Conservation (phyloP, 2,113 vertebrate genomes). For the Cercopithecus mona region DNA sequence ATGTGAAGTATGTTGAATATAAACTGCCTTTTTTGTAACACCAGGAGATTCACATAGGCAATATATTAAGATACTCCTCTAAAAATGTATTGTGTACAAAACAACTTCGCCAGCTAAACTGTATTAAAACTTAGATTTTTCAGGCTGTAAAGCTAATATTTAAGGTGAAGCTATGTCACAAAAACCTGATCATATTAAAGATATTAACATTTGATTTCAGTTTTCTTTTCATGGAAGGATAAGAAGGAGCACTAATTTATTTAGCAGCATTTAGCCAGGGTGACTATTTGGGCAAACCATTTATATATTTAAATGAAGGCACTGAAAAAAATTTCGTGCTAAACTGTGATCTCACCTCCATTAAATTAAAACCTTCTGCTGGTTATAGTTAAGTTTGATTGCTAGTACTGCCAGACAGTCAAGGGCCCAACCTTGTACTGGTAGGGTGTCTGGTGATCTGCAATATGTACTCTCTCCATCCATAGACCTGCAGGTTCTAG, state of each 20-base stretch:
- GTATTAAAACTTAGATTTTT: not conserved
- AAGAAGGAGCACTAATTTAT: not conserved
- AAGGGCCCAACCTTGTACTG: not conserved
- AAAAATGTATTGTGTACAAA: constrained; percentile 16
- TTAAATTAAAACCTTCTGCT: not conserved
- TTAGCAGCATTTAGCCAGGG: not conserved
- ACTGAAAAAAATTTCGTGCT: not conserved
- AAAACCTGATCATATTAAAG: not conserved
- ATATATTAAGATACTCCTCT: constrained; percentile 18
- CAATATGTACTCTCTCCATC: not conserved
- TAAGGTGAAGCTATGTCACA: not conserved
- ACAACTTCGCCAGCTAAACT: not conserved
- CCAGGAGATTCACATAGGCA: not conserved
- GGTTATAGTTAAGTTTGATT: not conserved
- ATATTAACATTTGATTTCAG: not conserved
- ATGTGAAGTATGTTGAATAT: constrained; percentile 44
- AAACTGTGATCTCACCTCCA: not conserved
- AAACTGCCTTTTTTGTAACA: constrained; percentile 23
- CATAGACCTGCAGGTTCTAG: not conserved
- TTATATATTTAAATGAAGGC: not conserved
- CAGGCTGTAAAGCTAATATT: not conserved
- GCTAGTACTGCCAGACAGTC: not conserved
- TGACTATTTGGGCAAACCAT: not conserved
- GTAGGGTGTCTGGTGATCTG: not conserved
- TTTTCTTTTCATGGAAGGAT: not conserved